Percentiles rank a stretch among this genome's conserved stretches.
phyloP scores from a whole-genome alignment of 92 coral and sea anemone genomes.

The Palythoa heliodiscus region DNA sequence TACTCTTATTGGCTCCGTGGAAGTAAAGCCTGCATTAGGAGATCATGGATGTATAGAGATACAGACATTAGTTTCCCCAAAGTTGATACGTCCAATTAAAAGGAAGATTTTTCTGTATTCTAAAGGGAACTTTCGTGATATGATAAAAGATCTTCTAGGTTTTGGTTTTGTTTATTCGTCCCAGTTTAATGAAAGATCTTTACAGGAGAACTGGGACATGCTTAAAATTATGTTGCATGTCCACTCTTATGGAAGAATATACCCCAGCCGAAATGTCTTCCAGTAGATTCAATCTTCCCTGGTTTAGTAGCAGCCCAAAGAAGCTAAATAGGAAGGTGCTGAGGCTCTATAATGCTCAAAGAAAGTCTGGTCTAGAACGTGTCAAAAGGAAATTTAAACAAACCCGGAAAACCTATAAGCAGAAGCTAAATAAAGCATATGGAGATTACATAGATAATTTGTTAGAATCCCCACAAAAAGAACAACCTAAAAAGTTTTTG shows the following conservation, averaged over 20 bases:
- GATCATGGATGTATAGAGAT: too few species aligned
- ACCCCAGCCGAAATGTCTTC: constrained; percentile 38
- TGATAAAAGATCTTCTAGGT: constrained; percentile 40
- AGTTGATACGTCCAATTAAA: too few species aligned
- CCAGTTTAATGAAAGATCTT: too few species aligned
- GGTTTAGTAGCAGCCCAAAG: constrained; percentile 42
- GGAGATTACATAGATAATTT: constrained; percentile 24
- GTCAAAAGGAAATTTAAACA: constrained; percentile 31
- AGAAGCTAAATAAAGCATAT: too few species aligned
- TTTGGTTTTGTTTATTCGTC: constrained; percentile 27
- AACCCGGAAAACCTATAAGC: constrained; percentile 27
- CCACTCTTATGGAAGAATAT: constrained; percentile 46
- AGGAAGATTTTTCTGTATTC: too few species aligned
- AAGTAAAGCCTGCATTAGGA: too few species aligned
- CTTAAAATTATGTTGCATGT: constrained; percentile 35
- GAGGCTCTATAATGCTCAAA: constrained; percentile 49
- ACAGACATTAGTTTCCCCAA: too few species aligned
- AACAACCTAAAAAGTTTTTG: constrained; percentile 24
- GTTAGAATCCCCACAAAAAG: constrained; percentile 20
- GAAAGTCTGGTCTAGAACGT: constrained; percentile 33
- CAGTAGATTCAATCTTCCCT: constrained; percentile 45
- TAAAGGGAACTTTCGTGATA: too few species aligned
- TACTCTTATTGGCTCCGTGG: constrained; percentile 43
- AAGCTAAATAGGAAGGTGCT: constrained; percentile 39
- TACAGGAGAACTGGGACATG: constrained; percentile 51